These are phyloP conservation scores for Nycticorax nycticorax DNA, from an alignment of 2,113 vertebrate genomes.

Conservation along the genomic window DNA sequence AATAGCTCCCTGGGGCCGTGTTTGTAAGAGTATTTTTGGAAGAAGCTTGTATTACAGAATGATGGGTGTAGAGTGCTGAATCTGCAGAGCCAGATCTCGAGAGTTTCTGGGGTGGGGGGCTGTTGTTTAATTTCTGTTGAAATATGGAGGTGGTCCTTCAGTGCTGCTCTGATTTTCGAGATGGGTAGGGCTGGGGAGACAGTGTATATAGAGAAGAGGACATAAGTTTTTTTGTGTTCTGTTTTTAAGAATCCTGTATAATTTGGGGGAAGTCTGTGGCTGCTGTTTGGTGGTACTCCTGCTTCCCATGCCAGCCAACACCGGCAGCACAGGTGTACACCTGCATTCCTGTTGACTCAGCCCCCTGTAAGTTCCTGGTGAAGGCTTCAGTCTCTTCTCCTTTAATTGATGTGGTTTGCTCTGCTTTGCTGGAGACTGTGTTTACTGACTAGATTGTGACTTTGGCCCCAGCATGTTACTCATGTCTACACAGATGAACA, in stretches of 20 bases:
- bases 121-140: not conserved
- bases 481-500: not conserved
- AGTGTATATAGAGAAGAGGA: not conserved
- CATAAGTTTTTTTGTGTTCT: not conserved
- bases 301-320: not conserved
- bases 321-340: not conserved
- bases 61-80: not conserved
- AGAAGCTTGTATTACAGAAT: not conserved
- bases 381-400: not conserved
- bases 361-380: not conserved
- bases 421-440: not conserved
- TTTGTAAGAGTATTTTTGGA: not conserved
- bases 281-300: not conserved
- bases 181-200: not conserved
- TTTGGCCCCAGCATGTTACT: not conserved
- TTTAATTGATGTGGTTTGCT: constrained; percentile 23
- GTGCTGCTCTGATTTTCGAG: not conserved
- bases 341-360: constrained; percentile 8
- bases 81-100: not conserved
- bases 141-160: not conserved
- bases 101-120: not conserved
- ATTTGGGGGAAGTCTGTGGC: not conserved
- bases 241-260: not conserved
- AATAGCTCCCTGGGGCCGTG: not conserved
- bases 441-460: not conserved